Evolutionary conservation across 2,888 invertebrate genomes (phyloP), one percentile per base, ranked within the genome.

Genomic region (Nephrocerus scutellatus): DNA sequence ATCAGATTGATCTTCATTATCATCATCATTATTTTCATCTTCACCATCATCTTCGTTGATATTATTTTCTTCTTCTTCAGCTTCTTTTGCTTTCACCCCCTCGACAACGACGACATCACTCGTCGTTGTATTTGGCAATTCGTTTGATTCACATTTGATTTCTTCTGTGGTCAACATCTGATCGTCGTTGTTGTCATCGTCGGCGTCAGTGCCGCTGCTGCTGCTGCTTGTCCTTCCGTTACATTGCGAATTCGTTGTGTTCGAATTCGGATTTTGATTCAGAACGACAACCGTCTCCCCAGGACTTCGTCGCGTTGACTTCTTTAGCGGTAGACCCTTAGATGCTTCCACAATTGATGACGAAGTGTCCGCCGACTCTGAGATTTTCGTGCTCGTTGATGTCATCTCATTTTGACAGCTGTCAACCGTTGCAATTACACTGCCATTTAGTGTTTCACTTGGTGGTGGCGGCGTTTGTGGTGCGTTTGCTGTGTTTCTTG

Each of bases 321-420:
- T 59, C 42, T 60, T 59, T 13, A 59, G 48, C 31, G 59, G 60
- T 46, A 59, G n/a, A n/a, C n/a, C n/a, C n/a, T n/a, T n/a, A n/a
- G n/a, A n/a, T n/a, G n/a, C n/a, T n/a, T 51, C 47, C 46, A 32
- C 19, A 47, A 22, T 49, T 53, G 10, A 54, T 54, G 32, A 6
- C 12, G 28, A 10, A 33, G 37, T 26, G 13, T 36, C 37, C 26
- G 40, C 21, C 18, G 33, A 18, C 19, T 32, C 26, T 13, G 36
- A 28, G n/a, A 39, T 13, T 22, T 15, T 33, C 16, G 35, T 25
- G 6, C 38, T 30, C 15, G 42, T 38, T 3, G 42, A 34, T 9
- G 39, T 40, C 31, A 35, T 35, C 22, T 46, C 44, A 32, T 29
- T 39, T 37, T 45, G 44, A 20, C 42, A 45, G 26, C 36, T 47